A percentile compares a stretch with the other conserved stretches of the same genome.
Evolutionary conservation across 2,888 invertebrate species (phyloP).

Genomic region (Tachystola acroxantha): DNA sequence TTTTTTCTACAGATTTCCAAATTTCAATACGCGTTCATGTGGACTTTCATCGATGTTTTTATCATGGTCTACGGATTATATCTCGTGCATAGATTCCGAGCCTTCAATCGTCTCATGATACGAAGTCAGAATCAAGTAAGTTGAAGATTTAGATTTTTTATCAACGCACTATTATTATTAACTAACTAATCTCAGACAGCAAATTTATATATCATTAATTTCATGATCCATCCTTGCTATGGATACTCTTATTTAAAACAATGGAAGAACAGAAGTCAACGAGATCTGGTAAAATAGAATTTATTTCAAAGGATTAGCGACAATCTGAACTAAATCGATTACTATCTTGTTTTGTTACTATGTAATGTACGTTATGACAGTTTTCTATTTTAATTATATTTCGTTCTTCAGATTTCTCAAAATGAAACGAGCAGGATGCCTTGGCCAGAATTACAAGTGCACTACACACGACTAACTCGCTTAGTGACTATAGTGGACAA

Average conservation of each 20-base stretch:
- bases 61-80: constrained; percentile 16
- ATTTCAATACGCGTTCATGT: constrained; percentile 8
- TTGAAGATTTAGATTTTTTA: too few species aligned
- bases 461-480: constrained; percentile 74
- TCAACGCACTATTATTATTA: too few species aligned
- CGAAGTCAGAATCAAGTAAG: neutral
- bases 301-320: too few species aligned
- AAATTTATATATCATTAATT: too few species aligned
- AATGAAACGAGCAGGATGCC: neutral
- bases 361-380: too few species aligned
- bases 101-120: constrained; percentile 11
- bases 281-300: too few species aligned
- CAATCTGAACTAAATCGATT: too few species aligned
- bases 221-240: too few species aligned
- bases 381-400: neutral
- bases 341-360: too few species aligned
- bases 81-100: constrained; percentile 18
- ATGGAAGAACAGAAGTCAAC: too few species aligned
- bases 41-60: constrained; percentile 14
- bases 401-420: neutral
- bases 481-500: constrained; percentile 75
- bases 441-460: constrained; percentile 79
- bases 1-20: neutral
- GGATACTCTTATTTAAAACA: too few species aligned
- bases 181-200: too few species aligned